Percentiles rank a stretch among this genome's conserved stretches.
phyloP scores from a whole-genome alignment of 2,888 invertebrate genomes.

The Amblyjoppa fuscipennis region DNA sequence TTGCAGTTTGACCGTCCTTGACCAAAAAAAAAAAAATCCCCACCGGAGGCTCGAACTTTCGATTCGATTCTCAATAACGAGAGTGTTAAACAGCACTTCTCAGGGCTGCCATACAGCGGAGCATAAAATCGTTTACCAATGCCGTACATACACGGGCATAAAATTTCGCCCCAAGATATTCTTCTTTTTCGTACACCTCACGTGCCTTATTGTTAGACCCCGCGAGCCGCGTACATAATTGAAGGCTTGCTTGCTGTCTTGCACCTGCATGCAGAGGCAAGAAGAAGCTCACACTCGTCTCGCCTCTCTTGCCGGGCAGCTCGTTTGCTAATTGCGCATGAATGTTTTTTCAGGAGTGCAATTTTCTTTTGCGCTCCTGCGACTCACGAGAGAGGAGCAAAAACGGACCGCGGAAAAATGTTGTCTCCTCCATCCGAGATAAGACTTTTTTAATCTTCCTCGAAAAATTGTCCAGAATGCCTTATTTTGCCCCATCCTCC shows the following conservation, averaged over 20 bases:
- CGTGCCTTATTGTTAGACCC: slow-evolving; percentile 27
- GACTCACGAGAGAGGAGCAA: neutral
- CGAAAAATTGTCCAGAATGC: no score
- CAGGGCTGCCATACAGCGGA: neutral
- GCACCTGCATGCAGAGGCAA: slow-evolving; percentile 4
- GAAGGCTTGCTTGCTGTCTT: slow-evolving; percentile 6
- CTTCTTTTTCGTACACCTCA: slow-evolving; percentile 18
- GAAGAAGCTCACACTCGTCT: slow-evolving; percentile 4
- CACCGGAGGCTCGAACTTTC: neutral
- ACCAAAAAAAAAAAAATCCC: neutral
- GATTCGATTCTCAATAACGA: neutral
- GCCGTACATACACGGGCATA: neutral
- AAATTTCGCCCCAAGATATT: neutral
- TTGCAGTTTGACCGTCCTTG: neutral
- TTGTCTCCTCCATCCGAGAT: neutral
- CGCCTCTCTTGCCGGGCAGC: neutral
- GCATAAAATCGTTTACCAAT: neutral
- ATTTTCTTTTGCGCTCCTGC: neutral
- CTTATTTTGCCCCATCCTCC: no score
- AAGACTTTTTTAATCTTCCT: no score
- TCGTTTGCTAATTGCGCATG: slow-evolving; percentile 2
- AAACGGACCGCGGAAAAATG: neutral
- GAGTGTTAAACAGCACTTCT: neutral
- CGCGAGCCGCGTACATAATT: slow-evolving; percentile 21
- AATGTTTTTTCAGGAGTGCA: neutral